Percentiles rank a stretch among this genome's conserved stretches.
Conservation (phyloP, 2,888 invertebrate genomes). For the Tenthredo scrophulariae region DNA sequence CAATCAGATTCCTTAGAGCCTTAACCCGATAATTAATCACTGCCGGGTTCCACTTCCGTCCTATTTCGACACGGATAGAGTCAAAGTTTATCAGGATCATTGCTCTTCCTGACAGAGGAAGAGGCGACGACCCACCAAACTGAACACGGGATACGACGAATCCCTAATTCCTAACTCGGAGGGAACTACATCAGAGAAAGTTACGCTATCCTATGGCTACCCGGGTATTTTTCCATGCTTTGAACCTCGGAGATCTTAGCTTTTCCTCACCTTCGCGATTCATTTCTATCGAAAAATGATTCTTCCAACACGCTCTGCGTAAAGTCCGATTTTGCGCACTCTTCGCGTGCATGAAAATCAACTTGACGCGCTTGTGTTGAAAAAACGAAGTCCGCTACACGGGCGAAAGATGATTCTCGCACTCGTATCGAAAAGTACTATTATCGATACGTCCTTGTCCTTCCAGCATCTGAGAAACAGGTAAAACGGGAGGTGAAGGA, state of each 20-base stretch:
- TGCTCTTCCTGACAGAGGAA: constrained; percentile 6
- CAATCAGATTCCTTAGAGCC: background rate
- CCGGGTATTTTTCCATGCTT: background rate
- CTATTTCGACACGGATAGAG: constrained; percentile 9
- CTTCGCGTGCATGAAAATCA: no score
- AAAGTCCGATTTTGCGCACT: no score
- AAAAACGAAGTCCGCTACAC: no score
- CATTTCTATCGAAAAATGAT: background rate
- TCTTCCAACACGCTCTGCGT: no score
- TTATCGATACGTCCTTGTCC: no score
- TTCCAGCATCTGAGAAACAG: no score
- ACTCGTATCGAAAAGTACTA: no score
- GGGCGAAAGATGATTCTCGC: background rate
- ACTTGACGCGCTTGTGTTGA: no score
- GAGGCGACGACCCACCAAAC: constrained; percentile 7
- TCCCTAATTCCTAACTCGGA: constrained; percentile 12
- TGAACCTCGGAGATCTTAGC: background rate
- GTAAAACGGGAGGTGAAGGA: no score
- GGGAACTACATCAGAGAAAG: background rate
- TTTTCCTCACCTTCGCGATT: background rate
- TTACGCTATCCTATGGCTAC: background rate
- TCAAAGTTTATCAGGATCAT: constrained; percentile 28
- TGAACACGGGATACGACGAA: constrained; percentile 15
- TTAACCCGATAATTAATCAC: constrained; percentile 37
- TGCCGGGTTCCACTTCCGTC: background rate